These are phyloP conservation scores for Coecobrya sp. DNA, from an alignment of 2,888 invertebrate species.

Conservation along the genomic window DNA sequence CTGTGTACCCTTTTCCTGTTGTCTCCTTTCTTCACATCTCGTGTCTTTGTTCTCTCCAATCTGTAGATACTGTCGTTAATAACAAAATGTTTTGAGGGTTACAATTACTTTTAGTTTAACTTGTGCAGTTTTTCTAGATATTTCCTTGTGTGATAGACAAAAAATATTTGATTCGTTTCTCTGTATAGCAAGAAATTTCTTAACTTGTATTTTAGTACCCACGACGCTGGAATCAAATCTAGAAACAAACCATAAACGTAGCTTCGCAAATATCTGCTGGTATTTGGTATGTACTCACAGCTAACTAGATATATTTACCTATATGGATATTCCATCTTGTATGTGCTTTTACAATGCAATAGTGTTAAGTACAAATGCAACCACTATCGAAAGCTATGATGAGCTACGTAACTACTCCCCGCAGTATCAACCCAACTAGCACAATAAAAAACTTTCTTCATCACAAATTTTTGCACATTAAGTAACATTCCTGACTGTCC, in stretches of 20 bases:
- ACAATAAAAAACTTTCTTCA: not conserved
- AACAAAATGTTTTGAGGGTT: slow-evolving; percentile 15
- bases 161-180: not conserved
- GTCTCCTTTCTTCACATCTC: not conserved
- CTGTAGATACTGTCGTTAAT: not conserved
- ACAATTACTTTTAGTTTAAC: not conserved
- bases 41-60: not conserved
- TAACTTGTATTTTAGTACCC: no score
- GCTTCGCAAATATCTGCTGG: not conserved
- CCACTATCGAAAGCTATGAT: no score
- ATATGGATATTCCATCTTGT: not conserved
- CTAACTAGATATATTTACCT: not conserved
- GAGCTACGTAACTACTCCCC: not conserved
- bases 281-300: not conserved
- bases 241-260: not conserved
- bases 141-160: not conserved
- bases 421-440: not conserved
- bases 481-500: not conserved
- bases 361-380: not conserved
- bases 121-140: slow-evolving; percentile 11
- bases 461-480: not conserved
- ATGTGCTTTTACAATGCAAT: not conserved
- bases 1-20: slow-evolving; percentile 18
- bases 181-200: not conserved
- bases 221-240: not conserved